phyloP scores from a whole-genome alignment of 1,140 invertebrate species.

The Centruroides vittatus region DNA sequence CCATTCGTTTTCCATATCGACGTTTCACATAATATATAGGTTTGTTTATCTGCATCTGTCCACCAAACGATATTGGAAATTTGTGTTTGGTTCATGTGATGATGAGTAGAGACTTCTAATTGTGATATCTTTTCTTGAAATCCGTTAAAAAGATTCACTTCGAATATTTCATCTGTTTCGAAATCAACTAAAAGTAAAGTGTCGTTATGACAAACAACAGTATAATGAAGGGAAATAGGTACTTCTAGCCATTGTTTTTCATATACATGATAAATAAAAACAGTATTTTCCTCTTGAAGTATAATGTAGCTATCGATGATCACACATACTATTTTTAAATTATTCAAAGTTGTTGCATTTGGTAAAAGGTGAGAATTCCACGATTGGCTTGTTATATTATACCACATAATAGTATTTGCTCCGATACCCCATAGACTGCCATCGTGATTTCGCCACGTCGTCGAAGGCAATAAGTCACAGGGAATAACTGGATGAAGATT shows the following conservation, averaged over 20 bases:
- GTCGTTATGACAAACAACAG: constrained; percentile 4
- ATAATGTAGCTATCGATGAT: constrained; percentile 1
- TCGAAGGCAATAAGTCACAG: constrained; percentile 1
- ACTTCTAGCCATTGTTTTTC: constrained; percentile 7
- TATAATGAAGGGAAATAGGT: not conserved
- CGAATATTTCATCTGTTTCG: not conserved
- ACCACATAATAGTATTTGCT: constrained; percentile 8
- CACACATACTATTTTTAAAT: constrained; percentile 6
- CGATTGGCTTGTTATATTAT: constrained; percentile 8
- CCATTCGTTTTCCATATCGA: too few relatives aligned
- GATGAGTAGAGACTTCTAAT: too few relatives aligned
- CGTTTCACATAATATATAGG: too few relatives aligned
- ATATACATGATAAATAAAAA: constrained; percentile 3
- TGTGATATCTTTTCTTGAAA: too few relatives aligned
- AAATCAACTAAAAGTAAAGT: constrained; percentile 4
- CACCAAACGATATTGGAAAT: too few relatives aligned
- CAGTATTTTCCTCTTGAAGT: not conserved
- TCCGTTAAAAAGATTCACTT: too few relatives aligned
- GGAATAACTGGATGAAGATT: constrained; percentile 8
- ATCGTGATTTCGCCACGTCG: constrained; percentile 6
- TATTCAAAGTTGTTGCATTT: constrained; percentile 2
- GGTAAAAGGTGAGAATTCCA: constrained; percentile 7
- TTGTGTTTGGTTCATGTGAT: too few relatives aligned
- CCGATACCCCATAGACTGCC: constrained; percentile 10
- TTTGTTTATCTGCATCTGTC: too few relatives aligned